Conservation (phyloP, 2,888 invertebrate genomes). For the Lissocephala sabroskyi region DNA sequence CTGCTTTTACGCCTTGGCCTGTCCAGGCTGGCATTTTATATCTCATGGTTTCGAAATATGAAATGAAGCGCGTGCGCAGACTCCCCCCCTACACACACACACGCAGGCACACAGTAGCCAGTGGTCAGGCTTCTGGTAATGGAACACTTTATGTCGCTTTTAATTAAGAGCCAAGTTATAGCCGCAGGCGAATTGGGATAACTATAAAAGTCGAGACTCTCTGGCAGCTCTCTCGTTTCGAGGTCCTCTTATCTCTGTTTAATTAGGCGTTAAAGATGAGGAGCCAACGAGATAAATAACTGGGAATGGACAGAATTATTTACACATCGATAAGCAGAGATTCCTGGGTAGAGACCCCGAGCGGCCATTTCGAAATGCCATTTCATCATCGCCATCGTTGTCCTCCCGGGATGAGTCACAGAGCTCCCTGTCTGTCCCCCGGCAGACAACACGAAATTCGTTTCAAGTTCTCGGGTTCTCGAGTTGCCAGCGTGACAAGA, state of each 20-base stretch:
- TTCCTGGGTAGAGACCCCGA: background rate
- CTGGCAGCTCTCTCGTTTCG: background rate
- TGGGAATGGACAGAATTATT: conserved; percentile 56
- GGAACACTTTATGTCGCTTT: conserved; percentile 69
- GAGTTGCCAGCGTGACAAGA: background rate
- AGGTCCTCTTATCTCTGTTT: conserved; percentile 13
- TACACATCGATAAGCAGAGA: conserved; percentile 57
- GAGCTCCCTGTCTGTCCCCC: no score
- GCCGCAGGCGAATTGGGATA: no score
- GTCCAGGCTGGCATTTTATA: conserved; percentile 33
- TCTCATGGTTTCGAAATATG: conserved; percentile 53
- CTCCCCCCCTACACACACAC: no score
- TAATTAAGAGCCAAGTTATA: conserved; percentile 69
- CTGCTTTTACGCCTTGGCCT: conserved; percentile 53
- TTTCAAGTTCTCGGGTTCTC: no score
- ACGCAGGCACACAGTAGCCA: conserved; percentile 60
- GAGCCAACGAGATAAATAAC: conserved; percentile 5
- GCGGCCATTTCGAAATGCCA: conserved; percentile 48
- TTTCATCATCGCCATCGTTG: conserved; percentile 61
- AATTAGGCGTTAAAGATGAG: conserved; percentile 16
- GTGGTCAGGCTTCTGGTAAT: conserved; percentile 66
- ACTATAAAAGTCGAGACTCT: no score
- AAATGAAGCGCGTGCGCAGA: conserved; percentile 30
- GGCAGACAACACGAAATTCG: no score
- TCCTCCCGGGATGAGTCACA: no score